phyloP scores from a whole-genome alignment of 2,113 vertebrate genomes.

The Lanius collurio region DNA sequence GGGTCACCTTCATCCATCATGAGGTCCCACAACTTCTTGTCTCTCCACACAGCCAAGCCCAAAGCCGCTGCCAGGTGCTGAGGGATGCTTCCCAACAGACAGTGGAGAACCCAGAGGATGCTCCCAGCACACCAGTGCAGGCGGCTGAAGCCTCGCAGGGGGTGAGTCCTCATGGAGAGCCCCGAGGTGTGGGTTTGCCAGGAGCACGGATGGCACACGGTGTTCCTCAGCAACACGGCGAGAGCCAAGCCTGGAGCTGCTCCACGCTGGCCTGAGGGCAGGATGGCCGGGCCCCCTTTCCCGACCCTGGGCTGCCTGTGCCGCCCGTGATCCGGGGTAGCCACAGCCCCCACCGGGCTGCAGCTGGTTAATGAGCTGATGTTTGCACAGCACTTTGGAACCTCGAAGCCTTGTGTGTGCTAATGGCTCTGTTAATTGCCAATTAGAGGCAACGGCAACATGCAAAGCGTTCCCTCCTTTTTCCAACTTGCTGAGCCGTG shows the following conservation, averaged over 20 bases:
- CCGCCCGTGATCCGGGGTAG: rapidly evolving
- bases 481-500: too few relatives aligned
- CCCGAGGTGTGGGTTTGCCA: not conserved
- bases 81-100: not conserved
- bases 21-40: not conserved
- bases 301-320: not conserved
- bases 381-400: not conserved
- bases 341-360: not conserved
- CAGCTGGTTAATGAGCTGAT: not conserved
- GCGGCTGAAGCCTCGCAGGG: not conserved
- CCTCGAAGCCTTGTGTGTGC: rapidly evolving
- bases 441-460: not conserved
- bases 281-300: not conserved
- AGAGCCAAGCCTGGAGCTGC: not conserved
- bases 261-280: not conserved
- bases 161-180: not conserved
- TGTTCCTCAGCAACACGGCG: not conserved
- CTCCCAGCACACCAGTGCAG: not conserved
- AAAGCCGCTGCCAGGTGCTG: not conserved
- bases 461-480: not conserved
- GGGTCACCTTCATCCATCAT: rapidly evolving
- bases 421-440: not conserved
- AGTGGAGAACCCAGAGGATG: not conserved
- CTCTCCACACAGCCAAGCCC: slow-evolving; percentile 35
- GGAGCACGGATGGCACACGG: rapidly evolving